Evolutionary conservation across 2,797 vertebrate species (phyloP), one percentile per base, ranked within the genome.

Genomic region (Molossus molossus): DNA sequence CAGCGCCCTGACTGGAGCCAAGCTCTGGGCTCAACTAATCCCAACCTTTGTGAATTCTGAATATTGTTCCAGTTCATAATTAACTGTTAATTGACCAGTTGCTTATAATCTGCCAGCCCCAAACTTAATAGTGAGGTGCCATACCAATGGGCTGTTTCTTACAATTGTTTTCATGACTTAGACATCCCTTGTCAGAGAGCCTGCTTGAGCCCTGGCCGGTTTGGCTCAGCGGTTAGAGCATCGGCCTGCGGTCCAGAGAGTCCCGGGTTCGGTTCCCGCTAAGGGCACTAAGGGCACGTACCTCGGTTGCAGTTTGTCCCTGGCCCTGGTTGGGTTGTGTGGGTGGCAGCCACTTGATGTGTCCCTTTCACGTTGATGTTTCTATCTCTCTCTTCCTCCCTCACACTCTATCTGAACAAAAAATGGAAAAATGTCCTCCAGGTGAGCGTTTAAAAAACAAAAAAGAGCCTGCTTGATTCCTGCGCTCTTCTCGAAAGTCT

Each of bases 31-130:
- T 77, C 57, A 72, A 11, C 75, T 73, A 92, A 64, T 96, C 80
- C 87, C 12, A 93, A 88, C 85, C 87, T 93, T 87, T 60, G 85
- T 55, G 67, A 81, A 65, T 95, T 70, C 80, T 70, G 58, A 76
- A 18, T 90, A 94, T 50, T 48, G 64, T 92, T 95, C 94, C 94
- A 76, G 4, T 70, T 64, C 87, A 72, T 84, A 93, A n/a, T 92
- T 92, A 94, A 90, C 90, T 94, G 72, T 82, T 95, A 82, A 95
- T 81, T 96, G 79, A 91, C 91, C 13, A 14, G 15, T 76, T 33
- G 67, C 87, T 90, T 75, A 45, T 75, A 77, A 53, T 14, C 84
- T 17, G 13, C 70, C 86, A 65, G 64, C 62, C 48, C 23, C 33
- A 57, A 40, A 45, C 21, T 13, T 25, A 23, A 67, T 29, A 67